phyloP scores from a whole-genome alignment of 2,113 vertebrate genomes.

The Zootoca vivipara region DNA sequence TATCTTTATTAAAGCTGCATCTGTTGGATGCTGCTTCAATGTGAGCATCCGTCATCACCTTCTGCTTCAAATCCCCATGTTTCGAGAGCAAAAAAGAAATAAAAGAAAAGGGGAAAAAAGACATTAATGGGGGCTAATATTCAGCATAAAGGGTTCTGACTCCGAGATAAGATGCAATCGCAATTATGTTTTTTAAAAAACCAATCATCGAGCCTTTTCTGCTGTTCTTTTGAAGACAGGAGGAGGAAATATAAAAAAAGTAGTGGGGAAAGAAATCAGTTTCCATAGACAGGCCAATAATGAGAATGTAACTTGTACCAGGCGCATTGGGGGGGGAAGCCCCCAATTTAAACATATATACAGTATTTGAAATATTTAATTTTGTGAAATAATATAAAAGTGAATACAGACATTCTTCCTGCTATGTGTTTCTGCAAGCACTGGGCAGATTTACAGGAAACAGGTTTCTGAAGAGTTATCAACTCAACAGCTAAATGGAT shows the following conservation, averaged over 20 bases:
- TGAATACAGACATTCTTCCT: background rate
- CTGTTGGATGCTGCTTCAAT: slow-evolving; percentile 36
- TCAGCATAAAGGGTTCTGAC: background rate
- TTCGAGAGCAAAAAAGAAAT: background rate
- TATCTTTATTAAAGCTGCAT: slow-evolving; percentile 68
- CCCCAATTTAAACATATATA: too few species aligned
- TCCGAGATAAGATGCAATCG: background rate
- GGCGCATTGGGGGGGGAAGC: background rate
- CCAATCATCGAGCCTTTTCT: background rate
- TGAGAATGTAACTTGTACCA: background rate
- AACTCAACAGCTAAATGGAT: background rate
- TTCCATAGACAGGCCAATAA: background rate
- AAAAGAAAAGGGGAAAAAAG: background rate
- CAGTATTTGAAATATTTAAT: background rate
- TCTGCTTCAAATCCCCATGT: background rate
- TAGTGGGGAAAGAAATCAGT: background rate
- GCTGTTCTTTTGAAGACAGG: slow-evolving; percentile 23
- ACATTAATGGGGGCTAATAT: background rate
- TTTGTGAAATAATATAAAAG: background rate
- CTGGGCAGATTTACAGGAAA: background rate
- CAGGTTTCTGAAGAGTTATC: background rate
- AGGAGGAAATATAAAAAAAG: slow-evolving; percentile 10
- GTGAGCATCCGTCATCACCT: slow-evolving; percentile 20
- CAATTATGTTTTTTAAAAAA: slow-evolving; percentile 26
- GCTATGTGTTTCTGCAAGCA: background rate